Conservation (phyloP, 2,113 vertebrate species). For the Spea bombifrons region DNA sequence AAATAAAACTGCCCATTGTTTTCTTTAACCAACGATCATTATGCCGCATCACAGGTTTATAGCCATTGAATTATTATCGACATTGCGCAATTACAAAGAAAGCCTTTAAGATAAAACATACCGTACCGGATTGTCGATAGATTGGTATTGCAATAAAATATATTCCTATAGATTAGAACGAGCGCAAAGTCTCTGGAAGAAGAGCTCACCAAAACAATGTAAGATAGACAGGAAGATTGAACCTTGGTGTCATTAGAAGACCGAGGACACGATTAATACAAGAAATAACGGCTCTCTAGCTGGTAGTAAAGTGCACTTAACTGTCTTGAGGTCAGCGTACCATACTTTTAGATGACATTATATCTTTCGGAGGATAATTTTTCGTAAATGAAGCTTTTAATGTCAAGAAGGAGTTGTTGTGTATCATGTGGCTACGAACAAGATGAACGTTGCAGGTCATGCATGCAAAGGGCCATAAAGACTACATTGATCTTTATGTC, state of each 20-base stretch:
- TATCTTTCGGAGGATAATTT: slow-evolving; percentile 7
- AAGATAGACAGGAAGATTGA: not conserved
- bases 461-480: not conserved
- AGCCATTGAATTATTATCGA: not conserved
- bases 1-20: too few relatives aligned
- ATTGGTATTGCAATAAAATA: not conserved
- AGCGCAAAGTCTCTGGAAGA: not conserved
- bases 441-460: not conserved
- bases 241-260: not conserved
- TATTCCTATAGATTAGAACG: not conserved
- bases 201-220: not conserved
- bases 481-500: not conserved
- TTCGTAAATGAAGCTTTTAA: not conserved
- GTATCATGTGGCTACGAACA: not conserved
- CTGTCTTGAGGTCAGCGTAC: not conserved
- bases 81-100: not conserved
- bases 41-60: not conserved
- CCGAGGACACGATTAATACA: too few relatives aligned
- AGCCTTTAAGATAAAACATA: not conserved
- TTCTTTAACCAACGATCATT: too few relatives aligned
- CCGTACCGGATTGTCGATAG: not conserved
- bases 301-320: not conserved
- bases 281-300: not conserved
- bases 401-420: not conserved
- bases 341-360: not conserved